Evolutionary conservation across 1,140 invertebrate species (phyloP), one percentile per base, ranked within the genome.

Genomic region (Drosophila equinoxialis): DNA sequence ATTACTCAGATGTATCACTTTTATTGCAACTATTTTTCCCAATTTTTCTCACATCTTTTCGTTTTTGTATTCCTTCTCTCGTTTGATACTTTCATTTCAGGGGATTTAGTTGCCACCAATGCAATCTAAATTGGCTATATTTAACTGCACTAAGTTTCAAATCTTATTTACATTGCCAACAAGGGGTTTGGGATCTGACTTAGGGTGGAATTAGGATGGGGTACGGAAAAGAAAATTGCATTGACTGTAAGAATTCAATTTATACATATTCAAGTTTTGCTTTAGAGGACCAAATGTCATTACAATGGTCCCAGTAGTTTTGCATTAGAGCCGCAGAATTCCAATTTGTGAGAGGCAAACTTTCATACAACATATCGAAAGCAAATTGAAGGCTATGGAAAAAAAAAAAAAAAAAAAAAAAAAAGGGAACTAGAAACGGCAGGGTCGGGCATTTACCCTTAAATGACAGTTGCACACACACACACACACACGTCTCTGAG

Each of bases 251-350:
- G 10, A 23, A 51, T 51, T 20, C 45, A 51, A 51, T 51, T 51
- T 51, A 51, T 23, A 51, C 45, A 51, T 51, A 51, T 51, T 51
- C 17, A 23, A 51, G 17, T 51, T 51, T 51, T 51, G 17, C 45
- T 51, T 51, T 17, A 48, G 20, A 48, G 17, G 45, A 48, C 45
- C 45, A 48, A 48, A 76, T 76, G 73, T 68, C 35, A 68, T 72
- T 76, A 62, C 73, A 68, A 66, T 68, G 17, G 68, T 79, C 69
- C 73, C 76, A 65, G 57, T 45, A 62, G 73, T 68, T 65, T 62
- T 59, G 61, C 59, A 74, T 74, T 70, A 74, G 60, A 71, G 68
- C 65, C 73, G 65, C 76, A 75, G 59, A 68, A 71, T 68, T 72
- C 68, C 68, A 76, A 79, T 75, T 71, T 75, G 64, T 10, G 26